These are phyloP conservation scores for Corapipo altera DNA, from an alignment of 2,113 vertebrate genomes.

Conservation along the genomic window DNA sequence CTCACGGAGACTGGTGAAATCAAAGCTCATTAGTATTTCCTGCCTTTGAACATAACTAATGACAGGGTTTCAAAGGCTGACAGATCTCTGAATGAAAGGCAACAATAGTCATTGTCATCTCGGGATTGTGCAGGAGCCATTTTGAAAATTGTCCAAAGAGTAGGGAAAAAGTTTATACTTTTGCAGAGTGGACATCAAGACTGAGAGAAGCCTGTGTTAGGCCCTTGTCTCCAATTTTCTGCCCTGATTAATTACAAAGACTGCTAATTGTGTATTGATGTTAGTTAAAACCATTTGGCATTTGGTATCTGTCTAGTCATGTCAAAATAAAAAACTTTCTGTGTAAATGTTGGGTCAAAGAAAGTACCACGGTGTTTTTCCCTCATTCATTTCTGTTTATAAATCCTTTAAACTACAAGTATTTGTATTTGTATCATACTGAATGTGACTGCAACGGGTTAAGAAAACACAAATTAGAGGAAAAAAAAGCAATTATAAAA, in stretches of 20 bases:
- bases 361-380: slow-evolving; percentile 58
- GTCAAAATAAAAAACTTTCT: slow-evolving; percentile 73
- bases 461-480: neutral
- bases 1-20: slow-evolving; percentile 45
- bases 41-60: slow-evolving; percentile 73
- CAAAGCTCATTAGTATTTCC: slow-evolving; percentile 72
- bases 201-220: slow-evolving; percentile 70
- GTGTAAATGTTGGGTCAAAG: slow-evolving; percentile 72
- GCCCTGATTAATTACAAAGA: slow-evolving; percentile 86
- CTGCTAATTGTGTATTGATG: slow-evolving; percentile 76
- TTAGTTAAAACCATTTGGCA: slow-evolving; percentile 75
- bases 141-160: slow-evolving; percentile 70
- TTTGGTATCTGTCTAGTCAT: slow-evolving; percentile 71
- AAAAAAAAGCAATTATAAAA: neutral
- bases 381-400: slow-evolving; percentile 55
- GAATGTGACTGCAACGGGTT: neutral
- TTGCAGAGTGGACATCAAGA: slow-evolving; percentile 70
- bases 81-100: slow-evolving; percentile 59
- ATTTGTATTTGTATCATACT: neutral
- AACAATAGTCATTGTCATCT: slow-evolving; percentile 75
- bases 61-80: slow-evolving; percentile 63
- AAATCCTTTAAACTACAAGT: slow-evolving; percentile 33
- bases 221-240: slow-evolving; percentile 83
- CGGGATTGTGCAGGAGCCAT: slow-evolving; percentile 62
- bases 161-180: slow-evolving; percentile 67